Evolutionary conservation across 1,140 invertebrate genomes (phyloP), one percentile per base, ranked within the genome.

Genomic region (Pygmarrhopalites habei): DNA sequence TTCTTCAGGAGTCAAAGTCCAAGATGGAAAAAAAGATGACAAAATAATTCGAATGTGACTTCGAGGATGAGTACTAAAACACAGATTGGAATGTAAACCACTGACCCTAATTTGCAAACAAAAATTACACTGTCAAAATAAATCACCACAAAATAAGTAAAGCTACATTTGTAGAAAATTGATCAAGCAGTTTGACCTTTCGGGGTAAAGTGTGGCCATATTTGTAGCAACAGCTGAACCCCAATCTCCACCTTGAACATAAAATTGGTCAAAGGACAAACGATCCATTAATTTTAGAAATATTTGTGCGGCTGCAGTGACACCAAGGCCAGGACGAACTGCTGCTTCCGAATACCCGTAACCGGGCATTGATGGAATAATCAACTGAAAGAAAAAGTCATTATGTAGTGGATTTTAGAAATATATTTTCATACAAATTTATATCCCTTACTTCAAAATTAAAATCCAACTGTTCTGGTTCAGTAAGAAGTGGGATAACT

Each of bases 341-440:
- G 79, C 71, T 12, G 72, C 73, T 53, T 80, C 81, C 1, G 90
- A 93, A 75, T 85, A 93, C 35, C 87, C 90, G 77, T 86, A 94
- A 5, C 90, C 90, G 2, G 90, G 90, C 55, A 91, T 76, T 43
- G 87, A 89, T 5, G 89, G 88, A 62, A 73, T 74, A 14, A 75
- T 67, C 51, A 72, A 72, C 5, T 73, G 58, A 67, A 75, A 76
- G 60, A 78, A 75, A 29, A 78, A 70, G 56, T 77, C 73, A 51
- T 82, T 69, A 17, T 79, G n/a, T n/a, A n/a, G n/a, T n/a, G n/a
- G n/a, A n/a, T n/a, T n/a, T n/a, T n/a, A n/a, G n/a, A n/a, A n/a
- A n/a, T n/a, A n/a, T n/a, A n/a, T n/a, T n/a, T n/a, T n/a, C n/a
- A n/a, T 80, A 65, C 79, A 78, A 61, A 82, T 80, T 49, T 75